These are phyloP conservation scores for Tokudaia tokunoshimensis DNA, from an alignment of 2,797 vertebrate species.

Conservation along the genomic window DNA sequence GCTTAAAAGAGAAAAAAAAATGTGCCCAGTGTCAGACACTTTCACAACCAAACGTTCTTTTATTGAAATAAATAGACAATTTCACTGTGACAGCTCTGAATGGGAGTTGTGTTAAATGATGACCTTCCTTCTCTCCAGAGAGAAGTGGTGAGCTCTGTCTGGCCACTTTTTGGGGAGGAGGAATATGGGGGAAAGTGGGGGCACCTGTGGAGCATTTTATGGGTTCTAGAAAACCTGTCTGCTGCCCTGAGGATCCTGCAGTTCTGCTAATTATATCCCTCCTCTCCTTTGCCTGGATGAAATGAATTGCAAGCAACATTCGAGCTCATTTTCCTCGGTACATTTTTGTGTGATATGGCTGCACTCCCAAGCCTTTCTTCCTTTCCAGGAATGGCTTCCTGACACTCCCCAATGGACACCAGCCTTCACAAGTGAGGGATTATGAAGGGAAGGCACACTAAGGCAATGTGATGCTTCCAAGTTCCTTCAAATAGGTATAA, in stretches of 20 bases:
- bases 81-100: fast-evolving
- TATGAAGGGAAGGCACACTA: not conserved
- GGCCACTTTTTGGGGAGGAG: slow-evolving; percentile 37
- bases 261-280: slow-evolving; percentile 54
- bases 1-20: slow-evolving; percentile 60
- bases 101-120: not conserved
- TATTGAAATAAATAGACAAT: slow-evolving; percentile 78
- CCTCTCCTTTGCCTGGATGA: slow-evolving; percentile 6
- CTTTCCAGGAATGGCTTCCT: slow-evolving; percentile 29
- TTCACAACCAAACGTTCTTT: slow-evolving; percentile 64
- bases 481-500: not conserved
- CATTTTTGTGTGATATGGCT: slow-evolving; percentile 30
- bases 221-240: slow-evolving; percentile 54
- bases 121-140: slow-evolving; percentile 42
- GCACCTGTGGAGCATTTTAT: slow-evolving; percentile 62
- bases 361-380: not conserved
- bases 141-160: not conserved
- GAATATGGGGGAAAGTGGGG: not conserved
- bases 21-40: slow-evolving; percentile 60
- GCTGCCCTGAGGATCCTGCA: slow-evolving; percentile 15
- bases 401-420: not conserved
- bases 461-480: not conserved
- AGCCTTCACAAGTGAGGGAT: not conserved
- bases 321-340: not conserved
- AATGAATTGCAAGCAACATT: slow-evolving; percentile 62